Evolutionary conservation across 2,113 vertebrate genomes (phyloP).

Genomic region (Psophia crepitans): DNA sequence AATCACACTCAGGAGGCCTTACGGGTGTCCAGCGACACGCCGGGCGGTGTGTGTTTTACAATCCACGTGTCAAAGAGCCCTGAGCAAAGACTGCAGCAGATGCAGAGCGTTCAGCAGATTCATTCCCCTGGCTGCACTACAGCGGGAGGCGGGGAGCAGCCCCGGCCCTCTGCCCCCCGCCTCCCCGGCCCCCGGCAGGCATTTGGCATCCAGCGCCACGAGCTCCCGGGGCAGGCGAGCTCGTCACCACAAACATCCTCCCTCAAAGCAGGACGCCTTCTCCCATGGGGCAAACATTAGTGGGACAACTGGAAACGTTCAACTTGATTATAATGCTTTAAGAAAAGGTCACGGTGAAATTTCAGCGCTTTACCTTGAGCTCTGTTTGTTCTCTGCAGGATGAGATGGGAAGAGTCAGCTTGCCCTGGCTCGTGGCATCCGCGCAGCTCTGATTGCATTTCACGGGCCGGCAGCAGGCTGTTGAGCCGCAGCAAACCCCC

Average conservation of each 20-base stretch:
- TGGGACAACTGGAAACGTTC: slow-evolving; percentile 77
- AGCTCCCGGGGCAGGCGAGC: slow-evolving; percentile 56
- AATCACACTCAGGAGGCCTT: neutral
- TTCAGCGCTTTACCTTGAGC: slow-evolving; percentile 73
- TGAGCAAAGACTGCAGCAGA: slow-evolving; percentile 42
- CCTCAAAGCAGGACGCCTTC: slow-evolving; percentile 62
- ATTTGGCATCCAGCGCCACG: slow-evolving; percentile 62
- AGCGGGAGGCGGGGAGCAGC: neutral
- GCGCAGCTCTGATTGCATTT: slow-evolving; percentile 28
- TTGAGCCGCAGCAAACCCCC: neutral
- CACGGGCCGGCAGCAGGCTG: slow-evolving; percentile 11
- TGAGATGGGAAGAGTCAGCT: slow-evolving; percentile 52
- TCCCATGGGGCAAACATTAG: slow-evolving; percentile 74
- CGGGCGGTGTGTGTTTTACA: neutral
- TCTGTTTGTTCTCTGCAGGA: slow-evolving; percentile 59
- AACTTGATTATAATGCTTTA: slow-evolving; percentile 81
- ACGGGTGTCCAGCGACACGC: slow-evolving; percentile 2
- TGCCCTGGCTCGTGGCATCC: slow-evolving; percentile 38
- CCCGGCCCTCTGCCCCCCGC: slow-evolving; percentile 30
- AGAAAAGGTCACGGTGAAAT: slow-evolving; percentile 80
- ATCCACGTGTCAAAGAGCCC: slow-evolving; percentile 24
- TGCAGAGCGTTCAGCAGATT: slow-evolving; percentile 10
- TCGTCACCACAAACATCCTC: slow-evolving; percentile 61
- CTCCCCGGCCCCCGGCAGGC: slow-evolving; percentile 15
- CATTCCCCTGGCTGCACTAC: slow-evolving; percentile 36